Percentiles rank a stretch among this genome's conserved stretches.
These are phyloP conservation scores for Vulpes vulpes DNA, from an alignment of 2,113 vertebrate species.

Conservation along the genomic window DNA sequence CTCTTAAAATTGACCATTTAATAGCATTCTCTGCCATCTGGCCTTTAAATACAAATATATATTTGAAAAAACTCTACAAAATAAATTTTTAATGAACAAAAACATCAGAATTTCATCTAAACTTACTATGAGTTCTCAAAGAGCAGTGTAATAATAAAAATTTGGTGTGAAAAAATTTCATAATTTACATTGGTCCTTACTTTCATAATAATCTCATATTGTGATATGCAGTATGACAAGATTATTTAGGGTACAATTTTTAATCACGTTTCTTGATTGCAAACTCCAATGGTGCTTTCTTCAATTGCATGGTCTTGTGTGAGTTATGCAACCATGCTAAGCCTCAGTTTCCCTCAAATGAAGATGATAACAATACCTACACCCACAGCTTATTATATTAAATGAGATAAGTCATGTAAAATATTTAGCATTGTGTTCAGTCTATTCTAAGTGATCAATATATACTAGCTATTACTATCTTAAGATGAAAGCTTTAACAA, in stretches of 20 bases:
- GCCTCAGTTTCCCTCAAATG: neutral
- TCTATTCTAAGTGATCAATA: neutral
- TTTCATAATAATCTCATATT: neutral
- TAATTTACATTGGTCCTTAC: neutral
- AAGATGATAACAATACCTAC: neutral
- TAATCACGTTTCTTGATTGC: neutral
- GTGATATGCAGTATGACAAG: neutral
- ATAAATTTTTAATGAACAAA: conserved; percentile 26
- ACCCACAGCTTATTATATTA: neutral
- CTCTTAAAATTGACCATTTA: neutral
- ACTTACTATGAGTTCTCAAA: neutral
- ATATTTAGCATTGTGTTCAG: neutral
- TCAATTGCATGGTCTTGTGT: neutral
- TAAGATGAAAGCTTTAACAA: neutral
- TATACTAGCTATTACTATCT: neutral
- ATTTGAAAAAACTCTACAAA: neutral
- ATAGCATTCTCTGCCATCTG: neutral
- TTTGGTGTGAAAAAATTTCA: neutral
- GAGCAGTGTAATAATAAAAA: neutral
- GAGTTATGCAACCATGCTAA: neutral
- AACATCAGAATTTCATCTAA: neutral
- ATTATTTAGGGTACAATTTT: neutral
- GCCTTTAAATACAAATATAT: neutral
- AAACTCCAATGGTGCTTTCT: neutral
- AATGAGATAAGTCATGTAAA: neutral